A percentile compares a stretch with the other conserved stretches of the same genome.
These are phyloP conservation scores for Thalassarche chlororhynchos DNA, from an alignment of 2,113 vertebrate species.

Conservation along the genomic window DNA sequence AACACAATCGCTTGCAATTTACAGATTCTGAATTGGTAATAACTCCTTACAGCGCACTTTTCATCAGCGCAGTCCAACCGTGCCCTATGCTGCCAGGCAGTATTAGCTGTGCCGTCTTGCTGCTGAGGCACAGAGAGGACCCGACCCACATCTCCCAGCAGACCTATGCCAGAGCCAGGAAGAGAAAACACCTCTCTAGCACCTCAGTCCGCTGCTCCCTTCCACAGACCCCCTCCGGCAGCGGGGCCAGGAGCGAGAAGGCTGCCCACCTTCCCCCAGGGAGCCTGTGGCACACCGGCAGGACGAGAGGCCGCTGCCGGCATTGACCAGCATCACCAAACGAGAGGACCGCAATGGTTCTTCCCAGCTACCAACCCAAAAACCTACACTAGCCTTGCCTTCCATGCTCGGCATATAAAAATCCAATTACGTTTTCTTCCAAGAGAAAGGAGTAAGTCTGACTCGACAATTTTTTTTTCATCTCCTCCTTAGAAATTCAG, in stretches of 20 bases:
- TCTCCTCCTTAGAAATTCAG: not conserved
- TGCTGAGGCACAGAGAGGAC: not conserved
- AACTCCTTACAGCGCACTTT: not conserved
- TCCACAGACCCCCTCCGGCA: not conserved
- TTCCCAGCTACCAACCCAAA: not conserved
- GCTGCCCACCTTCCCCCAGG: not conserved
- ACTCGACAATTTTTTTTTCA: not conserved
- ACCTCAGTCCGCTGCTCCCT: too few species aligned
- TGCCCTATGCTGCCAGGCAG: not conserved
- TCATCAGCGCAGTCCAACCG: not conserved
- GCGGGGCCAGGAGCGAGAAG: rapidly evolving
- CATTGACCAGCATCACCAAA: not conserved
- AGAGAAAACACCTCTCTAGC: not conserved
- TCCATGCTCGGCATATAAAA: not conserved
- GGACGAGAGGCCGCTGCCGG: not conserved
- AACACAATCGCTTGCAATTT: not conserved
- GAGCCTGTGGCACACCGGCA: not conserved
- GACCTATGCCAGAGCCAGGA: not conserved
- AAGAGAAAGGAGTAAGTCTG: not conserved
- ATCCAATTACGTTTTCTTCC: not conserved
- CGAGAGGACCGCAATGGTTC: not conserved
- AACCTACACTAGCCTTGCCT: not conserved
- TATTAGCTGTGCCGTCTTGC: too few species aligned
- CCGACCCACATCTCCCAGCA: not conserved
- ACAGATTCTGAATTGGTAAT: not conserved